Evolutionary conservation across 2,113 vertebrate genomes (phyloP).

Genomic region (Protomyctophum bolini): DNA sequence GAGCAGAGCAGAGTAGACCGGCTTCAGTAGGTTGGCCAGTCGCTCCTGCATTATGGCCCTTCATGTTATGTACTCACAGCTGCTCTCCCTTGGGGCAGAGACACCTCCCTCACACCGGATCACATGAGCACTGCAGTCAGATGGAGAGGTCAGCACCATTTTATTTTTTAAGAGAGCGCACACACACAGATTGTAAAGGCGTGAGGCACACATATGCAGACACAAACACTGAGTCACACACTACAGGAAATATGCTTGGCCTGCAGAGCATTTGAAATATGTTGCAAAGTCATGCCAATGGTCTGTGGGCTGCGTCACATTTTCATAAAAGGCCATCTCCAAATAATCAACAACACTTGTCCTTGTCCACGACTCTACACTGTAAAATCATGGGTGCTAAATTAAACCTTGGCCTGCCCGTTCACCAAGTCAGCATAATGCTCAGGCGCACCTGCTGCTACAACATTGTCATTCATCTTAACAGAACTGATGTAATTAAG

Average conservation of each 20-base stretch:
- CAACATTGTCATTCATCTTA: too few relatives aligned
- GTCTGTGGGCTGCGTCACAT: not conserved
- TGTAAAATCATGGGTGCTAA: not conserved
- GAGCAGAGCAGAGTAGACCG: slow-evolving; percentile 11
- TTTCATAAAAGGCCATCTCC: not conserved
- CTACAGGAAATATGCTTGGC: slow-evolving; percentile 10
- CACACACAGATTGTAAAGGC: not conserved
- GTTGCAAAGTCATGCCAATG: not conserved
- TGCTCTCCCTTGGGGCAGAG: not conserved
- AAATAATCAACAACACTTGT: too few relatives aligned
- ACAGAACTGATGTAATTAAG: too few relatives aligned
- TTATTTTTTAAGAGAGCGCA: too few relatives aligned
- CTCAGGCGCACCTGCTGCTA: not conserved
- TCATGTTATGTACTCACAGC: not conserved
- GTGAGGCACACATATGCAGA: too few relatives aligned
- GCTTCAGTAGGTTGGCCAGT: not conserved
- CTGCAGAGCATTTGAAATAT: slow-evolving; percentile 24
- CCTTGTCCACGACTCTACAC: not conserved
- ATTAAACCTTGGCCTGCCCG: slow-evolving; percentile 5
- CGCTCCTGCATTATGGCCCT: not conserved
- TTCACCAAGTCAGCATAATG: not conserved
- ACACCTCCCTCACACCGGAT: not conserved
- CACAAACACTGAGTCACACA: slow-evolving; percentile 18
- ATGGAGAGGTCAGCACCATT: not conserved
- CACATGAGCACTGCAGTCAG: not conserved